Evolutionary conservation across 2,797 vertebrate genomes (phyloP).

Genomic region (Sebastes oblongus): DNA sequence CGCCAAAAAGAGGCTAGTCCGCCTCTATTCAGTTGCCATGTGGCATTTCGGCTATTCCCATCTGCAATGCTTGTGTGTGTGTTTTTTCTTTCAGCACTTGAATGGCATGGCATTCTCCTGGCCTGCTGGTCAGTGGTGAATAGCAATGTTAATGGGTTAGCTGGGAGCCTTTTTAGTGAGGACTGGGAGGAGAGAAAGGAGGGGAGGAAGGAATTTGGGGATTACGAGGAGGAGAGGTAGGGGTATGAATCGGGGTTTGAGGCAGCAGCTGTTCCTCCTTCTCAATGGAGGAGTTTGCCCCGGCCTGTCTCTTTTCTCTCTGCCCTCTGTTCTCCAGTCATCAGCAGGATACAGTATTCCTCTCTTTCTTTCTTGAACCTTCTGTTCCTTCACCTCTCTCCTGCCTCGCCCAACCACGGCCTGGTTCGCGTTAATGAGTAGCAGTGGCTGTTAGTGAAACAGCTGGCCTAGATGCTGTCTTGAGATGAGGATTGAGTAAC

Average conservation of each 20-base stretch:
- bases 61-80: slow-evolving; percentile 71
- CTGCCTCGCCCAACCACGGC: slow-evolving; percentile 54
- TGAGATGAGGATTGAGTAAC: slow-evolving; percentile 54
- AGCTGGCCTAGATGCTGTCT: slow-evolving; percentile 72
- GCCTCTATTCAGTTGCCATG: slow-evolving; percentile 76
- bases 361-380: slow-evolving; percentile 62
- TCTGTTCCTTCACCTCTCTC: slow-evolving; percentile 62
- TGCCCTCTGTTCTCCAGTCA: slow-evolving; percentile 60
- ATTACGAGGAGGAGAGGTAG: slow-evolving; percentile 78
- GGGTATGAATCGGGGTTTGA: slow-evolving; percentile 74
- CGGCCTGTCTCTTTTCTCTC: slow-evolving; percentile 50
- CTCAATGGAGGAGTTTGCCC: slow-evolving; percentile 74
- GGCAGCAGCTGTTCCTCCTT: slow-evolving; percentile 83
- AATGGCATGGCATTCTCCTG: slow-evolving; percentile 75
- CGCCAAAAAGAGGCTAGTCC: slow-evolving; percentile 74
- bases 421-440: slow-evolving; percentile 77
- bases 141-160: slow-evolving; percentile 81
- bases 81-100: slow-evolving; percentile 61
- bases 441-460: slow-evolving; percentile 68
- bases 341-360: slow-evolving; percentile 79
- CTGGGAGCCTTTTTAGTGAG: slow-evolving; percentile 71
- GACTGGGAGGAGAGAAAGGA: slow-evolving; percentile 67
- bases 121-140: slow-evolving; percentile 82
- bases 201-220: slow-evolving; percentile 82
- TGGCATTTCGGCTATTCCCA: slow-evolving; percentile 78